Percentiles rank a stretch among this genome's conserved stretches.
These are phyloP conservation scores for Apamea anceps DNA, from an alignment of 2,888 invertebrate species.

Conservation along the genomic window DNA sequence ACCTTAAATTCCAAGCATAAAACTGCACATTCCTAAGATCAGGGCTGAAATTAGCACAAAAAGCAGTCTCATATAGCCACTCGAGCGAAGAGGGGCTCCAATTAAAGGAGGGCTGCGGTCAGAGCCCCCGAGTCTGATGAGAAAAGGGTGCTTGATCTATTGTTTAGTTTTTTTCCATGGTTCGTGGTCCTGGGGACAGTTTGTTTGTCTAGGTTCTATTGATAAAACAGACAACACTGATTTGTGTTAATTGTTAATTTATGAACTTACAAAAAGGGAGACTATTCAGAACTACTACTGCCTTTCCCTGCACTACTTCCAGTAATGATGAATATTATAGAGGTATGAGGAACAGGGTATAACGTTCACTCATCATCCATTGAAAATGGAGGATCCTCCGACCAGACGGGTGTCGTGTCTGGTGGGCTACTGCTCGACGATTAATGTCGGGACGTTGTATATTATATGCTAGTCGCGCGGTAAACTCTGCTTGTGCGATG, in stretches of 20 bases:
- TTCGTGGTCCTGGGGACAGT: background rate
- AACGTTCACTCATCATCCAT: background rate
- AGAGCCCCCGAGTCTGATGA: slow-evolving; percentile 17
- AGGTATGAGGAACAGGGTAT: background rate
- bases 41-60: slow-evolving; percentile 30
- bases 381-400: background rate
- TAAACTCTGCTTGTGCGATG: background rate
- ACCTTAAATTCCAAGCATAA: slow-evolving; percentile 35
- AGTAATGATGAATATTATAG: background rate
- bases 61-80: slow-evolving; percentile 14
- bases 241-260: background rate
- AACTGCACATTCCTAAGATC: slow-evolving; percentile 30
- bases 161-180: slow-evolving; percentile 30
- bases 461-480: background rate
- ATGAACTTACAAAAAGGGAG: background rate
- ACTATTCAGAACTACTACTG: background rate
- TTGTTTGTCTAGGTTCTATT: slow-evolving; percentile 4
- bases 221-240: background rate
- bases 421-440: background rate
- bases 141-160: slow-evolving; percentile 33
- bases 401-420: too few species aligned
- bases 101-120: slow-evolving; percentile 48
- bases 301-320: too few species aligned
- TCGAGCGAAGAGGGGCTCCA: slow-evolving; percentile 17
- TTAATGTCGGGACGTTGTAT: background rate